Evolutionary conservation across 1,140 invertebrate species (phyloP).

Genomic region (Lepidostoma basale): DNA sequence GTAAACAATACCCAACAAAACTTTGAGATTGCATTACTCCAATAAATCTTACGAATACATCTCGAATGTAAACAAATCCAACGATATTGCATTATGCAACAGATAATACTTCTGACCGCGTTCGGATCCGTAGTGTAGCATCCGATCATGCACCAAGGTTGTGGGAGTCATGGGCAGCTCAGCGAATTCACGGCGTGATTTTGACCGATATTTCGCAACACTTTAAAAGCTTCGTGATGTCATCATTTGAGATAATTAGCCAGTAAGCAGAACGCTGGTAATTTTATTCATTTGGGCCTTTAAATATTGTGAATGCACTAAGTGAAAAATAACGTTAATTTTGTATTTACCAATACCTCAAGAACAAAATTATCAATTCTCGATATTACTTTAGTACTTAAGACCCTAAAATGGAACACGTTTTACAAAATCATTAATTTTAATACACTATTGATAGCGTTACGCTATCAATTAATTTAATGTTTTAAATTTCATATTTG

Average conservation of each 20-base stretch:
- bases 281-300: no score
- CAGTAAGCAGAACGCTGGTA: no score
- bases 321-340: no score
- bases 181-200: background rate
- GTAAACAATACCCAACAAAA: background rate
- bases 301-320: no score
- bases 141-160: slow-evolving; percentile 16
- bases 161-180: background rate
- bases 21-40: background rate
- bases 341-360: no score
- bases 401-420: no score
- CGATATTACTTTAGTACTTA: no score
- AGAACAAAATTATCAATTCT: no score
- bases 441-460: no score
- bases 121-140: slow-evolving; percentile 3
- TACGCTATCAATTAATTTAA: no score
- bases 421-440: no score
- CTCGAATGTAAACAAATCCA: slow-evolving; percentile 16
- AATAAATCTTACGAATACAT: slow-evolving; percentile 22
- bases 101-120: background rate
- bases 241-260: slow-evolving; percentile 1
- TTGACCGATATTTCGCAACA: background rate
- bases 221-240: slow-evolving; percentile 22
- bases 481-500: no score
- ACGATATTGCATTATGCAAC: slow-evolving; percentile 19